Base-by-base conservation (phyloP, 2,113 vertebrate genomes). In the Trinectes maculatus region DNA sequence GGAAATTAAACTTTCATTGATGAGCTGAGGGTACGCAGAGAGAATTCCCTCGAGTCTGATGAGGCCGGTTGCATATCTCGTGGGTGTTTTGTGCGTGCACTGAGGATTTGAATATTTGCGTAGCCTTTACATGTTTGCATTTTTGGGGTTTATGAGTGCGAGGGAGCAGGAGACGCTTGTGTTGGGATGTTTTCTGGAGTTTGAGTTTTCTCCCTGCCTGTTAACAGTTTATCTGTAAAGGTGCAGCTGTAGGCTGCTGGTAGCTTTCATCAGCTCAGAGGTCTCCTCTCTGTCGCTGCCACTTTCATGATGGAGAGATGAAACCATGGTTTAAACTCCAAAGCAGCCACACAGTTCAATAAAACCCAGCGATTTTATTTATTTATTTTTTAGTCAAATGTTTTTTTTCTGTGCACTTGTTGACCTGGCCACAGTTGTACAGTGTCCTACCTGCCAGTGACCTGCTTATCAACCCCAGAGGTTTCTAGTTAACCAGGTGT, bases 1-100 rank as follows among this genome's bases (percentile, higher is more conserved):
- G 88, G 86, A 91, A 91, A 90, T 90, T 78, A 88, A 84, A 87
- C 77, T 75, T 85, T 87, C 78, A 91, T 85, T 86, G 87, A 89
- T 89, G 91, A 82, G 46, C 84, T 83, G 76, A 83, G 61, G 79
- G 73, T 85, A 86, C 77, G 79, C 75, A 87, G 80, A 87, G 77
- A 85, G 71, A 87, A 83, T 71, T 81, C 78, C 84, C 88, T 2
- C 22, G 5, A 71, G 75, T 37, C 60, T 25, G 69, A 15, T 42
- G 71, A 67, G 62, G 44, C 73, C 53, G 55, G 68, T 37, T 81
- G 74, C 54, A 74, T 71, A 71, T 84, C 79, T 77, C 64, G 31
- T 76, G 69, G 62, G 49, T n/a, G 66, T 74, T 75, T 77, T 74
- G 19, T 71, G 56, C 68, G 57, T 71, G 53, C 15, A 16, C 52